Percentiles rank a stretch among this genome's conserved stretches.
Conservation (phyloP, 2,888 invertebrate species). For the Endomychus coccineus region DNA sequence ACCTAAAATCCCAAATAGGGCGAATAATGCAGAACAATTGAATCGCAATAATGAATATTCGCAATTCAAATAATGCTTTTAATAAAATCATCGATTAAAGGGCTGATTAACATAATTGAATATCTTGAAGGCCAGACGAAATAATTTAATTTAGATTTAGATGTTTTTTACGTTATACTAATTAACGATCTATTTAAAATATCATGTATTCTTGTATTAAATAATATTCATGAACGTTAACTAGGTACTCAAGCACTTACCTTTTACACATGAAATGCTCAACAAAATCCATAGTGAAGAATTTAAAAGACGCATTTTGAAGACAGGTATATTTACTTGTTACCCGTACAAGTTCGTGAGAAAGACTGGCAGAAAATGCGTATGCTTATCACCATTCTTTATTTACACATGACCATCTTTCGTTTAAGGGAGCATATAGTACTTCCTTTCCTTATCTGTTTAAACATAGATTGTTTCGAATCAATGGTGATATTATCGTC, state of each 20-base stretch:
- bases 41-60: no score
- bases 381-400: slow-evolving; percentile 15
- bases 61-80: no score
- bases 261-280: no score
- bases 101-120: slow-evolving; percentile 10
- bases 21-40: no score
- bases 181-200: not conserved
- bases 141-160: not conserved
- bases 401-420: slow-evolving; percentile 12
- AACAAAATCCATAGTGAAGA: no score
- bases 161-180: not conserved
- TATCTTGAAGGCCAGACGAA: not conserved
- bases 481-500: no score
- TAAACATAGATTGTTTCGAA: slow-evolving; percentile 14
- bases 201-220: no score
- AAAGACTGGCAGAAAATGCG: slow-evolving; percentile 13
- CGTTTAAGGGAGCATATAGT: slow-evolving; percentile 20
- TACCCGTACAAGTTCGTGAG: slow-evolving; percentile 10
- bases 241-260: no score
- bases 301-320: no score
- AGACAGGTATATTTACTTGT: no score
- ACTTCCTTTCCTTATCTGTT: slow-evolving; percentile 12
- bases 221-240: no score
- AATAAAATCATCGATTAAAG: no score
- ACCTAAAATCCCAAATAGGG: slow-evolving; percentile 32